Conservation (phyloP, 2,797 vertebrate species). For the Pachyuromys duprasi region DNA sequence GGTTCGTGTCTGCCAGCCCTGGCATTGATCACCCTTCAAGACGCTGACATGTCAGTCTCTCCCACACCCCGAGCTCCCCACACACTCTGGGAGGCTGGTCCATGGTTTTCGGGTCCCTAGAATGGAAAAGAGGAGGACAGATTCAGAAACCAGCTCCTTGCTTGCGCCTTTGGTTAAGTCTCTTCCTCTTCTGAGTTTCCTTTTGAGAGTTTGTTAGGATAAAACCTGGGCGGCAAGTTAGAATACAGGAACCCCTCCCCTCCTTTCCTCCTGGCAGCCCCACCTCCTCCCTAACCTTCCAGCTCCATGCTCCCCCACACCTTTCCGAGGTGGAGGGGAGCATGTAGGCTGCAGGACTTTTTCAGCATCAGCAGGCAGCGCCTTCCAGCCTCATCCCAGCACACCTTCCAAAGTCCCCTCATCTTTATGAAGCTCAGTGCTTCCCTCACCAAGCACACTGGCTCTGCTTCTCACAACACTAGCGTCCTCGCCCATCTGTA, state of each 20-base stretch:
- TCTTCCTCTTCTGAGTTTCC: neutral
- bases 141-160: neutral
- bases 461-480: neutral
- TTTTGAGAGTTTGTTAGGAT: neutral
- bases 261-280: neutral
- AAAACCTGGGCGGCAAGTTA: conserved; percentile 16
- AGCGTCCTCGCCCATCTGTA: neutral
- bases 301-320: neutral
- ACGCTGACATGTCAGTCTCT: neutral
- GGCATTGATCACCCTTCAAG: conserved; percentile 20
- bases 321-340: neutral
- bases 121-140: neutral
- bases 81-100: conserved; percentile 7
- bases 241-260: neutral
- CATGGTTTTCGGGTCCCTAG: neutral
- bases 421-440: neutral
- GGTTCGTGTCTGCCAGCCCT: neutral
- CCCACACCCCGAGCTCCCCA: neutral
- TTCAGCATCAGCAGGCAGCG: neutral
- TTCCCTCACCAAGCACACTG: neutral
- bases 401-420: neutral
- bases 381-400: neutral
- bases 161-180: conserved; percentile 25
- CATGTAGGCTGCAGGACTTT: neutral
- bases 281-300: neutral